phyloP scores from a whole-genome alignment of 2,797 vertebrate species.

The Xiphophorus birchmanni region DNA sequence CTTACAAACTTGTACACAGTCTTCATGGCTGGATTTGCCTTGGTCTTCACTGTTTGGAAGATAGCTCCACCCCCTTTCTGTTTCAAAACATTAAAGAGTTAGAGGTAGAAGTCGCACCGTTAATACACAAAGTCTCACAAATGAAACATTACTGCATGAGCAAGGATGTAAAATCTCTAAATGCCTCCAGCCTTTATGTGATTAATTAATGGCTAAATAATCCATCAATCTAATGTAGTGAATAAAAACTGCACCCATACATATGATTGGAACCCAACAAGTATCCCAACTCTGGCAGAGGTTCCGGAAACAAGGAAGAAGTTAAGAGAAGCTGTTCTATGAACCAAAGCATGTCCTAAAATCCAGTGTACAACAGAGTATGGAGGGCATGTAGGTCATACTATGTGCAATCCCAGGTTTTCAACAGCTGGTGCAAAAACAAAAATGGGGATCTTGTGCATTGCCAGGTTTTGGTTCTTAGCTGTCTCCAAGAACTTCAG shows the following conservation, averaged over 20 bases:
- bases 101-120: background rate
- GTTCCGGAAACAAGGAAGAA: background rate
- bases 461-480: too few relatives aligned
- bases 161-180: background rate
- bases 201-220: background rate
- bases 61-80: constrained; percentile 98
- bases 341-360: background rate
- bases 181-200: background rate
- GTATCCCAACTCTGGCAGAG: background rate
- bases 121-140: background rate
- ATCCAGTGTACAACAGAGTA: background rate
- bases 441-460: too few relatives aligned
- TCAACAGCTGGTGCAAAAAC: too few relatives aligned
- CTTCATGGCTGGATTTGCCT: constrained; percentile 98
- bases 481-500: too few relatives aligned
- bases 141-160: background rate
- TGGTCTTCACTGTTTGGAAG: constrained; percentile 96
- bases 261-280: background rate
- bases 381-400: too few relatives aligned
- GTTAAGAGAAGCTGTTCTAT: background rate
- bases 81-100: constrained; percentile 39
- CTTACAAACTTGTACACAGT: constrained; percentile 99
- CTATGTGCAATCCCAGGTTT: too few relatives aligned
- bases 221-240: background rate
- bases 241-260: background rate